These are phyloP conservation scores for Molossus molossus DNA, from an alignment of 2,797 vertebrate species.

Conservation along the genomic window DNA sequence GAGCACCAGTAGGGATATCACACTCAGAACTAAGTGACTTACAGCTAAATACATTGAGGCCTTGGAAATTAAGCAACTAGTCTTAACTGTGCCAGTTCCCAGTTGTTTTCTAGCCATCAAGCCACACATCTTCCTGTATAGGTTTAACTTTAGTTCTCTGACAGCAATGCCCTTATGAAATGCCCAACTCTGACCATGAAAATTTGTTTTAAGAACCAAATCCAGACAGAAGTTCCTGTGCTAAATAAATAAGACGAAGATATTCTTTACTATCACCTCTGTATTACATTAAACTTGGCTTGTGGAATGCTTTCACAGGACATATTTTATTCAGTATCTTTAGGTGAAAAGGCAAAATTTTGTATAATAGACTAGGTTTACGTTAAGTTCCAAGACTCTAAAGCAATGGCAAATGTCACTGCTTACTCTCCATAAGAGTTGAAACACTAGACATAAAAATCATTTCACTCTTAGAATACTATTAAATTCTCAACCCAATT, in stretches of 20 bases:
- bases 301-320: background rate
- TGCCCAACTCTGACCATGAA: background rate
- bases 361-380: background rate
- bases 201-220: slow-evolving; percentile 53
- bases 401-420: slow-evolving; percentile 39
- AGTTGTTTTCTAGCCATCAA: slow-evolving; percentile 45
- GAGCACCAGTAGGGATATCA: background rate
- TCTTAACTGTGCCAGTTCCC: background rate
- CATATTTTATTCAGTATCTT: slow-evolving; percentile 33
- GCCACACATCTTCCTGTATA: background rate
- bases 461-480: background rate
- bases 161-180: background rate
- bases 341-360: slow-evolving; percentile 45
- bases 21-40: slow-evolving; percentile 39
- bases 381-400: slow-evolving; percentile 38
- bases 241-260: slow-evolving; percentile 55
- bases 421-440: background rate
- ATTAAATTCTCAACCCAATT: slow-evolving; percentile 62
- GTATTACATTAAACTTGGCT: slow-evolving; percentile 45
- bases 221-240: background rate
- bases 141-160: slow-evolving; percentile 59
- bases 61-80: slow-evolving; percentile 62
- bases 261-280: background rate
- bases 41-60: slow-evolving; percentile 61
- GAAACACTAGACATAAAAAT: slow-evolving; percentile 54